phyloP scores from a whole-genome alignment of 2,888 invertebrate species.

The Xanthia togata region DNA sequence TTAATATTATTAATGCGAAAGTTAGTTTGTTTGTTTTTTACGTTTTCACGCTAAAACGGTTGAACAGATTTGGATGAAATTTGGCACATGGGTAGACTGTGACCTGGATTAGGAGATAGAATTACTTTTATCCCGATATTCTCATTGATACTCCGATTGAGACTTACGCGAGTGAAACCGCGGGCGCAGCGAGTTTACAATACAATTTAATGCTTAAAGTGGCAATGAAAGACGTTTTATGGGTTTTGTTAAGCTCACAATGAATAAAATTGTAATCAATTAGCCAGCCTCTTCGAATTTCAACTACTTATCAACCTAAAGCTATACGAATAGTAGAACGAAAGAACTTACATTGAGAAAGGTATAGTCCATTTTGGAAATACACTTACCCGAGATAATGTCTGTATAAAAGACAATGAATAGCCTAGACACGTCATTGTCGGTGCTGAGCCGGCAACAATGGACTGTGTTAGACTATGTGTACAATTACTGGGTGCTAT shows the following conservation, averaged over 20 bases:
- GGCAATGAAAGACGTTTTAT: conserved; percentile 8
- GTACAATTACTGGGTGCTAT: conserved; percentile 45
- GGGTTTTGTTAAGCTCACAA: conserved; percentile 8
- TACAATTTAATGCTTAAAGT: conserved; percentile 19
- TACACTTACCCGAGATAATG: conserved; percentile 10
- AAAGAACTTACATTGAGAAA: not conserved
- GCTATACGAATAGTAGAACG: not conserved
- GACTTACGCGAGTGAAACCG: too few species aligned
- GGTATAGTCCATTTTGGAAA: conserved; percentile 8
- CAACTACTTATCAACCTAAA: not conserved
- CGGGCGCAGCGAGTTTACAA: not conserved
- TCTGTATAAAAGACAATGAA: conserved; percentile 22
- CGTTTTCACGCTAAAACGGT: too few species aligned
- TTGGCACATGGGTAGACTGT: too few species aligned
- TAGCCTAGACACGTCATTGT: conserved; percentile 47
- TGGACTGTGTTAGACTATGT: conserved; percentile 29
- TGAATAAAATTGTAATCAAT: conserved; percentile 2
- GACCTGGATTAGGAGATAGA: too few species aligned
- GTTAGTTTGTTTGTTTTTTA: too few species aligned
- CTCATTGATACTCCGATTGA: too few species aligned
- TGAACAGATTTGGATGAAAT: too few species aligned
- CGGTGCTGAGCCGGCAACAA: conserved; percentile 40
- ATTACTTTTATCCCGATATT: too few species aligned
- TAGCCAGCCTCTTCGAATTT: not conserved
- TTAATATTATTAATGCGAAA: too few species aligned